Percentiles rank a stretch among this genome's conserved stretches.
phyloP scores from a whole-genome alignment of 2,888 invertebrate genomes.

The Lepidochrysops patricia region DNA sequence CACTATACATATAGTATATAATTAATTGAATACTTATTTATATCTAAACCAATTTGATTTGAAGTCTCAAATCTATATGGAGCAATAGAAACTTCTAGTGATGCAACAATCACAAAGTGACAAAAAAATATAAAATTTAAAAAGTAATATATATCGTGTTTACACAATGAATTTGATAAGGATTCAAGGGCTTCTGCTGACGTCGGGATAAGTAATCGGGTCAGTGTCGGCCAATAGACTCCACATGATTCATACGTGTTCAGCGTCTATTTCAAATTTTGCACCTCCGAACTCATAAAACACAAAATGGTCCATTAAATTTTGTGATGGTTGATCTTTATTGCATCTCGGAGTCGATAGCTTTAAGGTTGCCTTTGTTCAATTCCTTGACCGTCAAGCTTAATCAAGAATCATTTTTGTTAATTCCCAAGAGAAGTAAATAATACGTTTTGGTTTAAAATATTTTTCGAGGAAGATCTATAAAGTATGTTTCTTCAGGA shows the following conservation, averaged over 20 bases:
- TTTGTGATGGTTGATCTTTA: not conserved
- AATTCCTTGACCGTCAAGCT: not conserved
- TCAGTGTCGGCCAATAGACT: conserved; percentile 59
- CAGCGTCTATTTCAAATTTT: conserved; percentile 25
- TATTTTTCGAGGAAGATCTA: too few species aligned
- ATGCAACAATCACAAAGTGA: not conserved
- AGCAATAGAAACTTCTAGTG: not conserved
- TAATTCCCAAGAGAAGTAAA: too few species aligned
- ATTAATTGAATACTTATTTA: too few species aligned
- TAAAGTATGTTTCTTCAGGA: too few species aligned
- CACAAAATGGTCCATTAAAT: not conserved
- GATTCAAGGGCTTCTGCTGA: conserved; percentile 25
- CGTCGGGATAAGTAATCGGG: conserved; percentile 40
- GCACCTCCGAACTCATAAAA: conserved; percentile 19
- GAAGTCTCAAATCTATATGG: too few species aligned
- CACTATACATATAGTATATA: too few species aligned
- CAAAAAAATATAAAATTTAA: not conserved
- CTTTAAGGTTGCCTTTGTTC: not conserved
- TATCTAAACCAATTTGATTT: too few species aligned
- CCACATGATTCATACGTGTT: conserved; percentile 30
- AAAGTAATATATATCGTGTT: conserved; percentile 5
- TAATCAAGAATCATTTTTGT: too few species aligned
- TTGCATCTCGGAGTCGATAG: not conserved
- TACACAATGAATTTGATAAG: conserved; percentile 16
- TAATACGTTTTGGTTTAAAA: too few species aligned